phyloP scores from a whole-genome alignment of 2,888 invertebrate genomes.

The Idaea aversata region DNA sequence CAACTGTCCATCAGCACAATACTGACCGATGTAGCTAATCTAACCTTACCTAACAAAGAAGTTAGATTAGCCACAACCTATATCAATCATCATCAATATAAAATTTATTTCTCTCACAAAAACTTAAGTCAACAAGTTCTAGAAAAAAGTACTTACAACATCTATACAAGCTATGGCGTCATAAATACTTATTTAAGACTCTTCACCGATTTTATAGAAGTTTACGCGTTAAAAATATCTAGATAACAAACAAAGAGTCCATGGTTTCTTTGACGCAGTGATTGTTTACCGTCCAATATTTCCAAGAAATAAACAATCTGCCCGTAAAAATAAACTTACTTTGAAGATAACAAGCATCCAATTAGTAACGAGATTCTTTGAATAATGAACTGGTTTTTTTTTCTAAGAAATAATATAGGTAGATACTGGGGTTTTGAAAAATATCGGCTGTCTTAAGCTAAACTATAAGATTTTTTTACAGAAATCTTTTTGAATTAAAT shows the following conservation, averaged over 20 bases:
- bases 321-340: background rate
- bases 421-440: background rate
- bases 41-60: no score
- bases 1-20: no score
- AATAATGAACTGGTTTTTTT: background rate
- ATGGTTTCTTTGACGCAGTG: background rate
- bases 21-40: no score
- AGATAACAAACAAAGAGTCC: background rate
- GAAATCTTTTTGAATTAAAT: background rate
- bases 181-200: no score
- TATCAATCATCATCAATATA: no score
- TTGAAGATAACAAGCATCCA: background rate
- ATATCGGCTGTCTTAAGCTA: background rate
- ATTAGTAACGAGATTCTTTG: background rate
- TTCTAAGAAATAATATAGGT: background rate
- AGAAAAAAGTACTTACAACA: no score
- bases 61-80: no score
- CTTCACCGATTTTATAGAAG: no score
- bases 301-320: background rate
- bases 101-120: no score
- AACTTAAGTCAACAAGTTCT: no score
- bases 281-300: background rate
- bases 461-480: background rate
- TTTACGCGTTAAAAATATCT: no score
- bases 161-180: no score